Conservation (phyloP, 2,797 vertebrate species). For the Peromyscus aztecus region DNA sequence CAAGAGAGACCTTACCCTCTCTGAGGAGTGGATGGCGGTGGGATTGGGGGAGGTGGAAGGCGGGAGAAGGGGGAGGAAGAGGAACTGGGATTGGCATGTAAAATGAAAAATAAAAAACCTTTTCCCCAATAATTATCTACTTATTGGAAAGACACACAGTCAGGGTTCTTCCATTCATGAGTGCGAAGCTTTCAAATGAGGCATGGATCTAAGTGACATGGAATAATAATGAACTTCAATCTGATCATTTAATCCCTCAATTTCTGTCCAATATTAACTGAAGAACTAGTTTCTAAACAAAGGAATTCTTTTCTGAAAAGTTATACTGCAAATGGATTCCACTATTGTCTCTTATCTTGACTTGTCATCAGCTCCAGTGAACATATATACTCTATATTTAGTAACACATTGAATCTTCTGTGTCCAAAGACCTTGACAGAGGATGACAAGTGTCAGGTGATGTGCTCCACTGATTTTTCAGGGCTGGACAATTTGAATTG, state of each 20-base stretch:
- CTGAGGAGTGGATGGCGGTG: too few relatives aligned
- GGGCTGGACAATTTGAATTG: too few relatives aligned
- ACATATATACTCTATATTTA: background rate
- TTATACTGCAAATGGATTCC: background rate
- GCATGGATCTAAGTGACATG: background rate
- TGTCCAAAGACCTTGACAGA: background rate
- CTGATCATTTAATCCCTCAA: background rate
- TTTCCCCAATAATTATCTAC: background rate
- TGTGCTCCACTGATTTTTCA: too few relatives aligned
- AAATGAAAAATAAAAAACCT: too few relatives aligned
- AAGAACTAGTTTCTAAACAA: background rate
- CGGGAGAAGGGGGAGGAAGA: too few relatives aligned
- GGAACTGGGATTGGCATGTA: too few relatives aligned
- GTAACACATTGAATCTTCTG: background rate
- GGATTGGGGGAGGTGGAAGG: too few relatives aligned
- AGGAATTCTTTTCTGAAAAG: background rate
- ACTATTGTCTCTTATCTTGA: background rate
- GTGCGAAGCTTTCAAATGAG: background rate
- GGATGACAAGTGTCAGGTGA: background rate
- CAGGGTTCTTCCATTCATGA: background rate
- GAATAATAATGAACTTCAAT: background rate
- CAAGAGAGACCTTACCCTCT: too few relatives aligned
- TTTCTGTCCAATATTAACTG: background rate
- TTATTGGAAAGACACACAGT: background rate
- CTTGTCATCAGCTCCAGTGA: background rate